A percentile compares a stretch with the other conserved stretches of the same genome.
These are phyloP conservation scores for Montipora efflorescens DNA, from an alignment of 64 coral and sea anemone species.

Conservation along the genomic window DNA sequence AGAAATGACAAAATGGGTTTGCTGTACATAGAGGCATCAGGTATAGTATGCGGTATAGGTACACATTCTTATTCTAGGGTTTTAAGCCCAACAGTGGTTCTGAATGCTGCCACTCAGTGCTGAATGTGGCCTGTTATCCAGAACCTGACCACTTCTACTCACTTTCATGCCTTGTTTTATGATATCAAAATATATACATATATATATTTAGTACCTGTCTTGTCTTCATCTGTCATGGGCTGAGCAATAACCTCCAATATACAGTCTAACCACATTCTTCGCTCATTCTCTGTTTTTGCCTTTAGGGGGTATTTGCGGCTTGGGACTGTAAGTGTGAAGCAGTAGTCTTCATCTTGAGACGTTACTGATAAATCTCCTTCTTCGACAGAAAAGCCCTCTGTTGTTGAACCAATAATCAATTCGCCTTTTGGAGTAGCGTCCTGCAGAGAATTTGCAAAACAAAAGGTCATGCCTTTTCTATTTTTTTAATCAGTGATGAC, in stretches of 20 bases:
- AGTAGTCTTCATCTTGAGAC: slow-evolving; percentile 62
- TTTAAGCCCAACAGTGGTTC: too few species aligned
- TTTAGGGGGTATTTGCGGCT: slow-evolving; percentile 72
- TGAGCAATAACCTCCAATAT: slow-evolving; percentile 63
- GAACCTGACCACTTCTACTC: too few species aligned
- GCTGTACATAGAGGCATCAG: too few species aligned
- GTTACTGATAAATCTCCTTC: slow-evolving; percentile 53
- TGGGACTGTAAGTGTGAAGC: slow-evolving; percentile 82
- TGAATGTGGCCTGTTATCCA: too few species aligned
- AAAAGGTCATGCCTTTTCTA: too few species aligned
- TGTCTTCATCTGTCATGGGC: slow-evolving; percentile 83
- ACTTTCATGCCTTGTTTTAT: too few species aligned
- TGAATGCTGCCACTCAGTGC: too few species aligned
- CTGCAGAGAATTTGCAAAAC: slow-evolving; percentile 33
- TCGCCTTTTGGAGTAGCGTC: slow-evolving; percentile 81
- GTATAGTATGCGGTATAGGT: too few species aligned
- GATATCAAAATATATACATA: too few species aligned
- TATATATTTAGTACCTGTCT: slow-evolving; percentile 57
- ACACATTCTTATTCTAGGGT: too few species aligned
- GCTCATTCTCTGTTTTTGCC: slow-evolving; percentile 84
- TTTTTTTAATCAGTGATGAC: too few species aligned
- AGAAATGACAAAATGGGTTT: too few species aligned
- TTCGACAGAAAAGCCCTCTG: slow-evolving; percentile 71
- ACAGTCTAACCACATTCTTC: slow-evolving; percentile 80
- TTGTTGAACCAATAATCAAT: slow-evolving; percentile 80